Percentiles rank a stretch among this genome's conserved stretches.
Conservation (phyloP, 2,888 invertebrate genomes). For the Tinea pellionella region DNA sequence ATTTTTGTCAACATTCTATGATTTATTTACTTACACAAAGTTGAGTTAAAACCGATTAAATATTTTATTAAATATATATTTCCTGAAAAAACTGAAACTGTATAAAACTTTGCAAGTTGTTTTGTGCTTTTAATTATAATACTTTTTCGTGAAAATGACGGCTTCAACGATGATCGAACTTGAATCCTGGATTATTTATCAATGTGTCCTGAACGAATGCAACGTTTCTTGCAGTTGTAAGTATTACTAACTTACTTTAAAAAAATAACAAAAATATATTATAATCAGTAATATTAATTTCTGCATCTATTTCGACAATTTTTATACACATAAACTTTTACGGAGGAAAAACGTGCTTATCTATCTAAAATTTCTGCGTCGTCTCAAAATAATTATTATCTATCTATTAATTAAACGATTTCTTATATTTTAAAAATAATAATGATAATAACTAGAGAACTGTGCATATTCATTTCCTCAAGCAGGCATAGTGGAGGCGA, state of each 20-base stretch:
- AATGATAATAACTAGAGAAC: no score
- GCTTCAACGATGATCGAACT: constrained; percentile 73
- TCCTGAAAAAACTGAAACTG: neutral
- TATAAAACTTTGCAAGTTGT: neutral
- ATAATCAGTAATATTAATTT: neutral
- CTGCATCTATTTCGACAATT: neutral
- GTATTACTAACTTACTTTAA: no score
- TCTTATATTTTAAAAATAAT: no score
- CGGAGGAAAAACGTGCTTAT: no score
- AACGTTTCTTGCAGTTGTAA: constrained; percentile 74
- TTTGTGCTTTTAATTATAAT: neutral
- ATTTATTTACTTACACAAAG: no score
- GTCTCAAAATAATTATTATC: no score
- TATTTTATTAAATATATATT: neutral
- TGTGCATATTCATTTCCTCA: no score
- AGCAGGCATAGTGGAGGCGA: no score
- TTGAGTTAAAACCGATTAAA: neutral
- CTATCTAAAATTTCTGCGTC: no score
- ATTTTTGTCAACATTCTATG: neutral
- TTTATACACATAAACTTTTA: no score
- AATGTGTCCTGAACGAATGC: constrained; percentile 75
- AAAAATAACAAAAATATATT: neutral
- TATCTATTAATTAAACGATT: no score
- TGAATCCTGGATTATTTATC: constrained; percentile 78
- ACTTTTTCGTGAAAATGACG: constrained; percentile 48